A percentile compares a stretch with the other conserved stretches of the same genome.
Evolutionary conservation across 2,888 invertebrate species (phyloP).

Genomic region (Norana najaformis): DNA sequence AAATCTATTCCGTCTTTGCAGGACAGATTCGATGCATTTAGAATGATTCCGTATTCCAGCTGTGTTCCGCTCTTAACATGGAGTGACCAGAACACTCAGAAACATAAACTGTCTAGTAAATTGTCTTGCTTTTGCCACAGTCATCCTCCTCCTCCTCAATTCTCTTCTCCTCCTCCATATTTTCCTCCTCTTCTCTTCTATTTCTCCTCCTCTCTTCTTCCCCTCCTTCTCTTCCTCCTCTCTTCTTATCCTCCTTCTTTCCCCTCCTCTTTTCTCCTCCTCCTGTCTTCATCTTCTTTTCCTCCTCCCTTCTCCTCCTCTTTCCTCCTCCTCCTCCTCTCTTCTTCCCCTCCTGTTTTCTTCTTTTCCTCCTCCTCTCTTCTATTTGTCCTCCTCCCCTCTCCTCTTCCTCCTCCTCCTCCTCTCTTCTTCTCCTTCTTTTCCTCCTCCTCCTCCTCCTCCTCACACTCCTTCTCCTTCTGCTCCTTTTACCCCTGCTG

Average conservation of each 20-base stretch:
- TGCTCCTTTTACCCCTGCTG: too few relatives aligned
- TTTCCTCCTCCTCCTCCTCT: constrained; percentile 19
- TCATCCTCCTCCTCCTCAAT: background rate
- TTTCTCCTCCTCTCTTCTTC: background rate
- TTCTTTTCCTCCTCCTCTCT: too few relatives aligned
- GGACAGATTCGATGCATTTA: too few relatives aligned
- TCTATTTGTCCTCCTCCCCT: too few relatives aligned
- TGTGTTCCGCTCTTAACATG: too few relatives aligned
- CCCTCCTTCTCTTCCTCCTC: background rate
- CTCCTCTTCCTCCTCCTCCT: background rate
- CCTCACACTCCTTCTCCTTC: background rate
- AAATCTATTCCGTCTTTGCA: too few relatives aligned
- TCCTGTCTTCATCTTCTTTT: background rate
- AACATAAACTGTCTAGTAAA: too few relatives aligned
- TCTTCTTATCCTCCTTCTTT: background rate
- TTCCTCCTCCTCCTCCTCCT: too few relatives aligned
- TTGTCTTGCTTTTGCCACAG: too few relatives aligned
- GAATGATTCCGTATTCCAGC: too few relatives aligned
- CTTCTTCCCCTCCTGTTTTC: background rate
- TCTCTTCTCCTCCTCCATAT: background rate
- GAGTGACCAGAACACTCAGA: too few relatives aligned
- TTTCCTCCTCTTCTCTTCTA: background rate
- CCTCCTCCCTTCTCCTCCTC: background rate
- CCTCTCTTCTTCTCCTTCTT: background rate
- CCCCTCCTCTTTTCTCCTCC: background rate